phyloP scores from a whole-genome alignment of 2,113 vertebrate species.

The Callopanchax toddi region DNA sequence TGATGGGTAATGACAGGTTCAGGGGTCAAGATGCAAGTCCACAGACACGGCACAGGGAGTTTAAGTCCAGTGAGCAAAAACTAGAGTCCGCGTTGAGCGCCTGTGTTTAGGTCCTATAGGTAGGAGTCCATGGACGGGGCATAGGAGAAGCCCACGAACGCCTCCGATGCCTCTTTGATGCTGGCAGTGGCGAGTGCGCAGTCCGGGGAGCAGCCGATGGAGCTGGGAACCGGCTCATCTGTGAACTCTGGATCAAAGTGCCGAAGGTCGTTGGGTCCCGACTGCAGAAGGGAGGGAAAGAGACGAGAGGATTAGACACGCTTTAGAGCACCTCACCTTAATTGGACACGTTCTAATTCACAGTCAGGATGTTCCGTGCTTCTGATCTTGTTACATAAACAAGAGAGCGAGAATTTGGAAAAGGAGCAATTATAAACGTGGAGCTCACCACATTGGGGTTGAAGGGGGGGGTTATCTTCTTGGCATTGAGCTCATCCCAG shows the following conservation, averaged over 20 bases:
- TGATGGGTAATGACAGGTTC: conserved; percentile 35
- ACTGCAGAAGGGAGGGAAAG: conserved; percentile 71
- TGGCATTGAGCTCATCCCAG: conserved; percentile 98
- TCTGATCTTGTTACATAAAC: conserved; percentile 26
- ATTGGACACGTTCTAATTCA: conserved; percentile 25
- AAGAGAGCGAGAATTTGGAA: neutral
- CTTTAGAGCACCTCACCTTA: conserved; percentile 27
- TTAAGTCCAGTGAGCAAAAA: conserved; percentile 45
- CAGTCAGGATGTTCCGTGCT: neutral
- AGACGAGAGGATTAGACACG: conserved; percentile 45
- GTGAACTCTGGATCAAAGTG: conserved; percentile 99
- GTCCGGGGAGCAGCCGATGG: conserved; percentile 93
- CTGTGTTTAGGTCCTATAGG: conserved; percentile 78
- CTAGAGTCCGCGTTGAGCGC: conserved; percentile 24
- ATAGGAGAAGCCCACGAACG: conserved; percentile 97
- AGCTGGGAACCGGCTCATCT: conserved; percentile 95
- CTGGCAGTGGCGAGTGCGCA: conserved; percentile 91
- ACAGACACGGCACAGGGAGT: conserved; percentile 25
- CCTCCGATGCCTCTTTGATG: conserved; percentile 92
- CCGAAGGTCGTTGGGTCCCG: conserved; percentile 92
- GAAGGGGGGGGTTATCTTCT: conserved; percentile 98
- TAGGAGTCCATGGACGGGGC: conserved; percentile 96
- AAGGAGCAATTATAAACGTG: neutral
- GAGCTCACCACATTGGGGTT: conserved; percentile 97
- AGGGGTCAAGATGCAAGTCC: conserved; percentile 62